phyloP scores from a whole-genome alignment of 1,140 invertebrate genomes.

The Aphis gossypii region DNA sequence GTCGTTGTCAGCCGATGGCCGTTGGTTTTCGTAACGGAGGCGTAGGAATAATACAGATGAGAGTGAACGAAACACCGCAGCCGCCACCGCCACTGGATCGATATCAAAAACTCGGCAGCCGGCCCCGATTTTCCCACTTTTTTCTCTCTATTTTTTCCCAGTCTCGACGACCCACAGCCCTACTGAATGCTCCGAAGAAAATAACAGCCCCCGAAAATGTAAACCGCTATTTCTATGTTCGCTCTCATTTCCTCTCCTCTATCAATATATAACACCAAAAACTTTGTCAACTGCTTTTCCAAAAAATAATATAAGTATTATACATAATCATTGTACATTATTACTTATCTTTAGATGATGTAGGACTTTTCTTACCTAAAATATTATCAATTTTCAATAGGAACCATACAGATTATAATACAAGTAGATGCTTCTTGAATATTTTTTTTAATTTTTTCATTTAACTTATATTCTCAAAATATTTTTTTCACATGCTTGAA shows the following conservation, averaged over 20 bases:
- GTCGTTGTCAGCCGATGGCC: background rate
- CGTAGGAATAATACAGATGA: too few relatives aligned
- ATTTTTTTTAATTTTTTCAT: background rate
- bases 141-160: background rate
- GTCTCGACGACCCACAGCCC: slow-evolving; percentile 24
- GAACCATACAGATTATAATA: background rate
- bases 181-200: background rate
- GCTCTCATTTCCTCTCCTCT: background rate
- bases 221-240: background rate
- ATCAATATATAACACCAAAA: too few relatives aligned
- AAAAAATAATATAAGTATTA: background rate
- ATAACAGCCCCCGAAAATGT: background rate
- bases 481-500: background rate
- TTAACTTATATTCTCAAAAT: background rate
- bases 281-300: background rate
- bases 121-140: background rate
- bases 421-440: background rate
- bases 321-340: background rate
- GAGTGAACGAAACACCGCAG: background rate
- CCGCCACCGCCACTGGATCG: background rate
- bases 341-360: background rate
- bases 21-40: background rate
- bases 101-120: background rate
- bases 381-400: background rate
- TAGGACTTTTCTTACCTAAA: background rate